Conservation (phyloP, 2,113 vertebrate genomes). For the Cynoglossus semilaevis region DNA sequence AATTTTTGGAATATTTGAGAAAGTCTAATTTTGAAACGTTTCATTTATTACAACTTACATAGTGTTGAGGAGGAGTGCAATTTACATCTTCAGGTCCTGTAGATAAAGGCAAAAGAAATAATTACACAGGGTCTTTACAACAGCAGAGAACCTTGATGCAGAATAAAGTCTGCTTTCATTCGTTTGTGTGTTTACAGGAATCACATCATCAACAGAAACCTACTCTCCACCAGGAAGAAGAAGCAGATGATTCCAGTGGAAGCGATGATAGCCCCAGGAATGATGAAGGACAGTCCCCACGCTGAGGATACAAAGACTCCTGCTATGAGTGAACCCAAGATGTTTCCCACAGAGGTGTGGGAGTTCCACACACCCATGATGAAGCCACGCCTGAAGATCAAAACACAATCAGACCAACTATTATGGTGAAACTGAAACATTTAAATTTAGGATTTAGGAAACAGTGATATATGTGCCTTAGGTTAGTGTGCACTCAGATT, state of each 20-base stretch:
- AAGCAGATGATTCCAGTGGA: conserved; percentile 86
- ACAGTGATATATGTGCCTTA: no score
- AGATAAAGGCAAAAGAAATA: background rate
- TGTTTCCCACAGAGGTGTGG: conserved; percentile 96
- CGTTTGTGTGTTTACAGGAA: no score
- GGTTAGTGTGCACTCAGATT: no score
- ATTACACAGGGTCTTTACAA: background rate
- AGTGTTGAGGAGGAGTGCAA: conserved; percentile 84
- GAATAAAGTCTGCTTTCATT: no score
- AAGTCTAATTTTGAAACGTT: no score
- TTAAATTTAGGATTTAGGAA: no score
- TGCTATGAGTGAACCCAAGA: conserved; percentile 92
- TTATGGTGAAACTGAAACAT: no score
- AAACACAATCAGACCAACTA: conserved; percentile 13
- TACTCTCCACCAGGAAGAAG: conserved; percentile 95
- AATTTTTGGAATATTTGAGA: no score
- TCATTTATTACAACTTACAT: no score
- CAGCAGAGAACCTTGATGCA: background rate
- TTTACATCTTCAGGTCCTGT: conserved; percentile 92
- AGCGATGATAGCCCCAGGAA: conserved; percentile 87
- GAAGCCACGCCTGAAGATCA: conserved; percentile 82
- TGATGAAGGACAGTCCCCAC: conserved; percentile 93
- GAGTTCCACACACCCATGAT: conserved; percentile 99
- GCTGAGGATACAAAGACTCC: conserved; percentile 83
- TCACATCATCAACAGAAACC: conserved; percentile 54